Evolutionary conservation across 2,888 invertebrate genomes (phyloP).

Genomic region (Malthinus seriepunctatus): DNA sequence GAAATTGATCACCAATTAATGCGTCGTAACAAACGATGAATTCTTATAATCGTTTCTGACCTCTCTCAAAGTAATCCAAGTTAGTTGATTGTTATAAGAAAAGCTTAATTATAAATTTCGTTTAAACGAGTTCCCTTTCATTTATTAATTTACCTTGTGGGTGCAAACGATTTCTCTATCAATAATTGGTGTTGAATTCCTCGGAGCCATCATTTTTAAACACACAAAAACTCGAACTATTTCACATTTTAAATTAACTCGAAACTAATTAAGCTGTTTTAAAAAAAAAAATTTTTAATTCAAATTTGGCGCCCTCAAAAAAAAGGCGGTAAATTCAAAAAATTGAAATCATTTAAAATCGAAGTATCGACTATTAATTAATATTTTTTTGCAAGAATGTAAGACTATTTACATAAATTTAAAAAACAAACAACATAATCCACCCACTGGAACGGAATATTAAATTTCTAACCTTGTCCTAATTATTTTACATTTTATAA

Average conservation of each 20-base stretch:
- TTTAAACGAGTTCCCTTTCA: neutral
- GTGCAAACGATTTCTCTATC: conserved; percentile 70
- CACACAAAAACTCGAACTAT: neutral
- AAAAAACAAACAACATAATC: conserved; percentile 23
- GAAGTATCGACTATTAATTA: neutral
- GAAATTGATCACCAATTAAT: too few relatives aligned
- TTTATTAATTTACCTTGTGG: conserved; percentile 61
- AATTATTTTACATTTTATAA: conserved; percentile 6
- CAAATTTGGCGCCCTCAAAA: neutral
- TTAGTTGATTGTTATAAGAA: neutral
- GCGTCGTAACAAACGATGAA: too few relatives aligned
- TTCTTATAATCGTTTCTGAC: too few relatives aligned
- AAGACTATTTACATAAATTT: conserved; percentile 14
- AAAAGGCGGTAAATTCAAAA: neutral
- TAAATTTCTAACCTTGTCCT: conserved; percentile 25
- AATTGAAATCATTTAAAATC: neutral
- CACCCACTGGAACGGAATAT: conserved; percentile 18
- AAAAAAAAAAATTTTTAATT: neutral
- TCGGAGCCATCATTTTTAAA: conserved; percentile 57
- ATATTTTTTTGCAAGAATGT: neutral
- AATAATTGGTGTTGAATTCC: conserved; percentile 68
- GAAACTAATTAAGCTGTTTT: neutral
- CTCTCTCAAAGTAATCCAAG: neutral
- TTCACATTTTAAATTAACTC: neutral
- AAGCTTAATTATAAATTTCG: neutral